Base-by-base conservation (phyloP, 2,113 vertebrate genomes). In the Cardinalis cardinalis region DNA sequence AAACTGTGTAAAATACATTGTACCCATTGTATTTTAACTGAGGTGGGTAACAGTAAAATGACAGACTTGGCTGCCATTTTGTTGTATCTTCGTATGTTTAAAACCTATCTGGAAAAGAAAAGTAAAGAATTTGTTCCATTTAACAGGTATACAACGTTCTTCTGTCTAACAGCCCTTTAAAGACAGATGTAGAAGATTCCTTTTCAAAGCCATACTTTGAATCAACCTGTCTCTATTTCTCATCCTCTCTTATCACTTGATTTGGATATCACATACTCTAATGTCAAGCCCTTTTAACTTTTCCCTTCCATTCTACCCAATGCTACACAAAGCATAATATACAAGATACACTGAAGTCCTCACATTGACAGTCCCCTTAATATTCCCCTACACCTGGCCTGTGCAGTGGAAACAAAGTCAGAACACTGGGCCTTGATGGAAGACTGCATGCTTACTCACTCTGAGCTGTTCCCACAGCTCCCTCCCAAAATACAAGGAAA, bases 61-160 rank as follows among this genome's bases (percentile, higher is more conserved):
- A 94, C 96, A 97, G 93, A 20, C 24, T 73, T 87, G 77, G 79
- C 87, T 96, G 96, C 90, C 96, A 97, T 97, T 98, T 97, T 98
- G 91, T 96, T 97, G 95, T 96, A 93, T 97, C 97, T 97, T 98
- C 96, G 65, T 79, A 87, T 96, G 89, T 96, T 97, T 97, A 97
- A 98, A 97, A 95, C 96, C 96, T 98, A 97, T 97, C 96, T 97
- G 97, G 66, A 96, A 97, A 94, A 96, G 95, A 96, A 97, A 74
- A 96, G 93, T 93, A 96, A 96, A 97, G 60, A 91, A 94, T 96
- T 97, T 95, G 94, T 96, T 97, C 95, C 71, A 32, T 97, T 96
- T 93, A 94, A 87, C 79, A 96, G 29, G 56, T 86, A 96, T 53
- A 80, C 46, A 94, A 64, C 66, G 36, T 82, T 64, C 38, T 88